Evolutionary conservation across 1,140 invertebrate species (phyloP), one percentile per base, ranked within the genome.

Genomic region (Atopsyche davidsoni): DNA sequence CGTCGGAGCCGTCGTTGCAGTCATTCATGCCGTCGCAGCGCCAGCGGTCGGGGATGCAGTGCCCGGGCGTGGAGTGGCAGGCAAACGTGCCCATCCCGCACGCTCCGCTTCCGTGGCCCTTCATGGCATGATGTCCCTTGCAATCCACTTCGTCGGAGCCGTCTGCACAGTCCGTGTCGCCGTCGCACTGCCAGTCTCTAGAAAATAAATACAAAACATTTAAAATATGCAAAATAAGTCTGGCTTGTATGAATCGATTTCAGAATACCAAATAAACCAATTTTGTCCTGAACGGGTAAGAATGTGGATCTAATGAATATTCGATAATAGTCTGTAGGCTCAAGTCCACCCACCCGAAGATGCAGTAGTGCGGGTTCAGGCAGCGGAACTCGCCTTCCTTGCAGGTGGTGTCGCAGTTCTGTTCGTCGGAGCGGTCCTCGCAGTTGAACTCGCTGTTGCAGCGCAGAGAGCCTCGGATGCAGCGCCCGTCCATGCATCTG

Each of bases 361-460:
- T 73, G 64, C 80, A 80, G 53, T 72, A 66, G 48, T 77, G 69
- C 2, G 74, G 73, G 56, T 73, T 73, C 3, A 63, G 59, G 61
- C 81, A 83, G 46, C 74, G 70, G 43, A 81, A 79, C 57, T 81
- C 76, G 40, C 72, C 69, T 2, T 71, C 64, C 11, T 64, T 69
- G 74, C 79, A 73, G 17, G 36, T 43, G 36, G 60, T 58, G 71
- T 77, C 72, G 63, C 82, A 84, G 56, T 73, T 68, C 2, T 53
- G 42, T 63, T 84, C 82, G 65, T 85, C 82, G 43, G 73, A 76
- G 16, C 67, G 64, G 64, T 81, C 80, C 21, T 74, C 72, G 64
- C 82, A 86, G 53, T 84, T 77, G 46, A 69, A 73, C 61, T 80
- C 79, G n/a, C 83, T 83, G 64, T 86, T 80, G 65, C 85, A 87